Evolutionary conservation across 2,113 vertebrate genomes (phyloP).

Genomic region (Butastur rufipennis): DNA sequence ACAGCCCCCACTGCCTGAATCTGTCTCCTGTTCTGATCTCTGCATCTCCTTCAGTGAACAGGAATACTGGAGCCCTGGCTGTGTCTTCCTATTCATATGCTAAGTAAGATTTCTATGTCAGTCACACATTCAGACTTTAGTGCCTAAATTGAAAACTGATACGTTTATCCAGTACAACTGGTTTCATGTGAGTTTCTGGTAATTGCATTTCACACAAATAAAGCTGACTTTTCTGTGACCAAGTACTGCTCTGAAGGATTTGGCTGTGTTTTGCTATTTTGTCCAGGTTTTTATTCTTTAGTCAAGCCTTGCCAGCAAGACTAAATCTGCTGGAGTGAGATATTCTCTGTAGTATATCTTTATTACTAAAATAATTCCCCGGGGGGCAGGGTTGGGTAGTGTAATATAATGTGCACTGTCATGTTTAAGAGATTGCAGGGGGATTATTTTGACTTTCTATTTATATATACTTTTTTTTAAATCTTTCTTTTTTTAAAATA

Average conservation of each 20-base stretch:
- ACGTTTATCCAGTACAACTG: constrained; percentile 22
- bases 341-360: background rate
- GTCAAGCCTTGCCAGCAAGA: background rate
- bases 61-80: background rate
- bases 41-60: background rate
- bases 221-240: constrained; percentile 27
- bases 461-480: background rate
- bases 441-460: background rate
- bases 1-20: background rate
- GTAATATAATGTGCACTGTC: background rate
- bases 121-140: background rate
- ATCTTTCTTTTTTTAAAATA: background rate
- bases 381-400: background rate
- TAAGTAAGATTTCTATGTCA: background rate
- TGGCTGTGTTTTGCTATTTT: background rate
- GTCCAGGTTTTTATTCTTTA: background rate
- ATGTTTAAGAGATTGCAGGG: background rate
- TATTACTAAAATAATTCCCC: background rate
- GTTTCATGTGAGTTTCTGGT: constrained; percentile 29
- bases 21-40: background rate
- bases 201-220: constrained; percentile 52
- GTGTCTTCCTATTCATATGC: background rate
- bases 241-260: background rate
- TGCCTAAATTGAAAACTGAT: constrained; percentile 37
- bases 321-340: background rate